A percentile compares a stretch with the other conserved stretches of the same genome.
These are phyloP conservation scores for Macroglossus sobrinus DNA, from an alignment of 2,113 vertebrate genomes.

Conservation along the genomic window DNA sequence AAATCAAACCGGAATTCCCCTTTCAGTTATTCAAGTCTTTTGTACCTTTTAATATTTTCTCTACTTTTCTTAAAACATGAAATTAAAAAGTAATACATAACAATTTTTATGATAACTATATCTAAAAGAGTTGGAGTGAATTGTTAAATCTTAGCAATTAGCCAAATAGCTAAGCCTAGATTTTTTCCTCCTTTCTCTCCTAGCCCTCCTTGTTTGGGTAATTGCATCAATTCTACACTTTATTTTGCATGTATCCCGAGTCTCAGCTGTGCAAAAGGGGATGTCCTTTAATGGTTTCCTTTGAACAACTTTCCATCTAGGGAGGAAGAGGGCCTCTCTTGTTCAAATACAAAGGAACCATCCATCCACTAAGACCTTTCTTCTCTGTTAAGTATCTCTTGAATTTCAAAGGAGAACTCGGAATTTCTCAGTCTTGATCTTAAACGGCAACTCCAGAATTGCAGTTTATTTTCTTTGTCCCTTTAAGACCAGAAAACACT, in stretches of 20 bases:
- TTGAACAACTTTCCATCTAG: conserved; percentile 61
- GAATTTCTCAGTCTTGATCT: conserved; percentile 54
- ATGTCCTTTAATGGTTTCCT: conserved; percentile 62
- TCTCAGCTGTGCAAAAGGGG: conserved; percentile 52
- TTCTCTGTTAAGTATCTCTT: conserved; percentile 65
- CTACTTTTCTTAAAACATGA: not conserved
- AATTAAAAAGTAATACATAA: not conserved
- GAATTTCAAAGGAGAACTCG: conserved; percentile 71
- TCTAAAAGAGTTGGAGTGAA: not conserved
- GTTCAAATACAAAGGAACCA: conserved; percentile 72
- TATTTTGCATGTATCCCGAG: not conserved
- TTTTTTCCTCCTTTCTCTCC: not conserved
- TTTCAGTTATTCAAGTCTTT: not conserved
- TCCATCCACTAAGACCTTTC: conserved; percentile 68
- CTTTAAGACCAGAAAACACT: conserved; percentile 60
- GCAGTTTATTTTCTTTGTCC: conserved; percentile 50
- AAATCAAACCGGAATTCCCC: not conserved
- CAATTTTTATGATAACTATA: not conserved
- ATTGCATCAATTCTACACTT: conserved; percentile 59
- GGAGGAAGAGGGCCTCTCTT: conserved; percentile 69
- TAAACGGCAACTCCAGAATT: not conserved
- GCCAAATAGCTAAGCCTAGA: not conserved
- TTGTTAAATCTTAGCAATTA: conserved; percentile 6
- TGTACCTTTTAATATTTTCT: not conserved
- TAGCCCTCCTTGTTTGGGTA: not conserved